Percentiles rank a stretch among this genome's conserved stretches.
These are phyloP conservation scores for Metellina segmentata DNA, from an alignment of 2,888 invertebrate genomes.

Conservation along the genomic window DNA sequence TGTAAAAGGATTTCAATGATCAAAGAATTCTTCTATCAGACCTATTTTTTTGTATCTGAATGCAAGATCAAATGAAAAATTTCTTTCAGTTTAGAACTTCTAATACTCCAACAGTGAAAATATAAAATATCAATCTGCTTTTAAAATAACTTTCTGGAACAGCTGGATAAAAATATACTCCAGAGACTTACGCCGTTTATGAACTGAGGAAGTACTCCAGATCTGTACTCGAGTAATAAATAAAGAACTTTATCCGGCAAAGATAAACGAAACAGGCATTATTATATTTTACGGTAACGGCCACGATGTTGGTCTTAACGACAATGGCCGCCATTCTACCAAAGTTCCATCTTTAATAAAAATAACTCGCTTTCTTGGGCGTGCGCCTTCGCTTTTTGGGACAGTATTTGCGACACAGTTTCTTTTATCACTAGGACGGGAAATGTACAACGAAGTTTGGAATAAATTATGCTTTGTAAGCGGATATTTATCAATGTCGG, in stretches of 20 bases:
- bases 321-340: conserved; percentile 29
- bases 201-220: not conserved
- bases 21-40: too few relatives aligned
- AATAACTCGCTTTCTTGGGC: conserved; percentile 16
- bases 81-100: too few relatives aligned
- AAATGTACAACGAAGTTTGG: not conserved
- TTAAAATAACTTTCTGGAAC: not conserved
- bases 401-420: not conserved
- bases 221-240: conserved; percentile 27
- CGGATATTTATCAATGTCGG: conserved; percentile 21
- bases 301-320: conserved; percentile 43
- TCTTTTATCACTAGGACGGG: not conserved
- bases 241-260: conserved; percentile 34
- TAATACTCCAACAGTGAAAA: too few relatives aligned
- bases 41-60: too few relatives aligned
- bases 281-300: conserved; percentile 65
- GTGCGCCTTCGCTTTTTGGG: not conserved
- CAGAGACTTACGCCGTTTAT: conserved; percentile 3
- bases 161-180: not conserved
- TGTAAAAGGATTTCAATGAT: too few relatives aligned
- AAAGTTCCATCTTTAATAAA: conserved; percentile 56
- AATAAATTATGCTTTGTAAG: conserved; percentile 31
- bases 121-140: too few relatives aligned
- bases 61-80: too few relatives aligned
- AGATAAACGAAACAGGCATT: conserved; percentile 34